Evolutionary conservation across 2,113 vertebrate genomes (phyloP), one percentile per base, ranked within the genome.

Genomic region (Rhinichthys klamathensis): DNA sequence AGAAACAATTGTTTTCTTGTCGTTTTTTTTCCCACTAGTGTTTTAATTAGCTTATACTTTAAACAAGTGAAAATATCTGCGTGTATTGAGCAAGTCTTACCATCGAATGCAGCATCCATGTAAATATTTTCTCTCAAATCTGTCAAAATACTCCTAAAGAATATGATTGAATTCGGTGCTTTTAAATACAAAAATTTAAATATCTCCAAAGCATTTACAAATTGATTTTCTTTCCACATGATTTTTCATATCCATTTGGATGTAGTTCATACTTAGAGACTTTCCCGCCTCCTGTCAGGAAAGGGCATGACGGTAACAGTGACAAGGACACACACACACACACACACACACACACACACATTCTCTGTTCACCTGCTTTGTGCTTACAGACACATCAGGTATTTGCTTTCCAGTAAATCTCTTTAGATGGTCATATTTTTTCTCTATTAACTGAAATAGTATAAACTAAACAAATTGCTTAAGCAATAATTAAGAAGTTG

Each of bases 281-380:
- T 44, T 30, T 30, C 30, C 30, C 30, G 30, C 30, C 30, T 30
- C 30, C 30, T 30, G 30, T 30, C 30, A 30, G 30, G 30, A 30
- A 30, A 30, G 30, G 30, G 30, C 30, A 30, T 30, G 30, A 1
- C 30, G 30, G 79, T 77, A 81, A 80, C 72, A 49, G 73, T 88
- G 92, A 93, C 93, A 94, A 94, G 93, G 93, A 93, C 94, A 51
- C 30, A 30, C 30, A 30, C 30, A 30, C 30, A 30, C 30, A 30
- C n/a, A n/a, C n/a, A n/a, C n/a, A n/a, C n/a, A n/a, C n/a, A n/a
- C n/a, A n/a, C 89, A 90, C 90, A 86, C 46, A 3, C 46, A 49
- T 15, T 86, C 65, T 84, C 80, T 51, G 72, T 49, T 80, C 73
- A 5, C 79, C 83, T 38, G 85, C 84, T 69, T 75, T 69, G 67